Conservation (phyloP, 2,888 invertebrate genomes). For the Antitype chi region DNA sequence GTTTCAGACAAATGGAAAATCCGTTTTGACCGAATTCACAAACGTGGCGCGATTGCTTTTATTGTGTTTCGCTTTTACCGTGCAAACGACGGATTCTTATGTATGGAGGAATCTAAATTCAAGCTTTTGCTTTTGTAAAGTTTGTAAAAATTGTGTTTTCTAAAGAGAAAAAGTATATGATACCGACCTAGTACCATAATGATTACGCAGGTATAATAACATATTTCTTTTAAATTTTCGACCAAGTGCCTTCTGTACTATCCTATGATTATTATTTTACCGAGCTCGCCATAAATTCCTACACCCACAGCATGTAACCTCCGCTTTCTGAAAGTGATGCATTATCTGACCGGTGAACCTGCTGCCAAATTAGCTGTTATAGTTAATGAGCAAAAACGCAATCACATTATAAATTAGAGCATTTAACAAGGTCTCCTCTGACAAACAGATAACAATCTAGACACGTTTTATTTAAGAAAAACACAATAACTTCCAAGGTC, state of each 20-base stretch:
- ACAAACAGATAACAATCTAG: too few relatives aligned
- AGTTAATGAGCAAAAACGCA: background rate
- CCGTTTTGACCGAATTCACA: conserved; percentile 20
- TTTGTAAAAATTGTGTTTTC: background rate
- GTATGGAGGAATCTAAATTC: conserved; percentile 16
- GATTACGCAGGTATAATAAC: background rate
- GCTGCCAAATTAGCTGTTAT: background rate
- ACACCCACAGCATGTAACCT: background rate
- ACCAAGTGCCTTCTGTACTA: background rate
- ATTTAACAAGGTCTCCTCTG: background rate
- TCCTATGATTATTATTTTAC: background rate
- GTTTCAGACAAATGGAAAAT: conserved; percentile 32
- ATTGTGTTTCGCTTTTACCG: conserved; percentile 24
- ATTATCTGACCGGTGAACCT: background rate
- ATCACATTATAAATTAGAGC: background rate
- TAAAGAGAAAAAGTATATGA: background rate
- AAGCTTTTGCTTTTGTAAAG: background rate
- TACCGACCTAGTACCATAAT: background rate
- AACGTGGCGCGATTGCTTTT: conserved; percentile 34
- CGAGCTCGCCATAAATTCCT: background rate
- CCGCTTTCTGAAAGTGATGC: background rate
- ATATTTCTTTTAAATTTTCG: background rate
- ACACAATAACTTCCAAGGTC: background rate
- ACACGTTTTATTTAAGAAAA: conserved; percentile 13
- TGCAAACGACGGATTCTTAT: conserved; percentile 1